Evolutionary conservation across 2,888 invertebrate species (phyloP), one percentile per base, ranked within the genome.

Genomic region (Arrhopalites spinosus): DNA sequence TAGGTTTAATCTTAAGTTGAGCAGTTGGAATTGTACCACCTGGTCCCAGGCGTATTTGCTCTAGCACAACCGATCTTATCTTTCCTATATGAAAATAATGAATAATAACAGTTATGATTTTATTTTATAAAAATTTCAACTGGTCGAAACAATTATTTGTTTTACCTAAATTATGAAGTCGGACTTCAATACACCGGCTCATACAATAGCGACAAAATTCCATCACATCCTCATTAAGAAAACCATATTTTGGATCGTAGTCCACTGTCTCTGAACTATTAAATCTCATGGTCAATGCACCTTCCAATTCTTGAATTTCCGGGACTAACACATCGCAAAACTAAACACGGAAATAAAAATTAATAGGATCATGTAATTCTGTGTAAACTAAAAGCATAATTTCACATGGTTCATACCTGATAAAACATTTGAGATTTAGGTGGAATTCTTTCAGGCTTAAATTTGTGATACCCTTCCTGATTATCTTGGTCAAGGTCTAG

Each of bases 351-450:
- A 75, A 43, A 68, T 69, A 50, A 29, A 36, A 77, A n/a, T 23
- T 17, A 27, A 29, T n/a, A 47, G 20, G 17, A 77, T 59, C 56
- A 15, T 64, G 56, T 23, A 74, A 36, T 70, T 63, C 23, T n/a
- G 50, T 50, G 15, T 50, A 20, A 17, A 50, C 50, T n/a, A n/a
- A n/a, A n/a, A n/a, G 29, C 36, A 1, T 30, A 45, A 69, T 20
- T 66, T 61, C n/a, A 13, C 70, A 63, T 29, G 20, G 64, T 29
- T 53, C n/a, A 64, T 86, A 94, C 92, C 88, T 95, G 94, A 85
- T 95, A 94, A 86, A 93, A 94, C 88, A 94, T 93, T 86, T 96
- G 96, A 53, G 94, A 87, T 68, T 92, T 93, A 5, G 93, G 89
- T 0, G 96, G 96, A 69, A 93, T 86, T 80, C 89, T 87, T 15